Percentiles rank a stretch among this genome's conserved stretches.
Conservation (phyloP, 1,140 invertebrate genomes). For the Acyrthosiphon pisum region DNA sequence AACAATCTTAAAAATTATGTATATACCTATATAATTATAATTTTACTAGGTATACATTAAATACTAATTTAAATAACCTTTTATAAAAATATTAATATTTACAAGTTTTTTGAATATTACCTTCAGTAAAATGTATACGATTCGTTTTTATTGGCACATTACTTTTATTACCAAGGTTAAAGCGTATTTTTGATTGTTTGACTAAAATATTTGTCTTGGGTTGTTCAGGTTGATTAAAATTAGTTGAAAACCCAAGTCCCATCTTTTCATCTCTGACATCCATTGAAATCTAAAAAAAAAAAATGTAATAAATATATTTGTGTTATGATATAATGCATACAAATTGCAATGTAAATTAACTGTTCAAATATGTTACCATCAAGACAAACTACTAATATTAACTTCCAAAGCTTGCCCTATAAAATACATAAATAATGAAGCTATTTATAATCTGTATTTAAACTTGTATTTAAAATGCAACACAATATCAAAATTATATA, state of each 20-base stretch:
- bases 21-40: neutral
- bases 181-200: conserved; percentile 40
- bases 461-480: neutral
- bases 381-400: neutral
- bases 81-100: neutral
- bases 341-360: neutral
- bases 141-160: conserved; percentile 53
- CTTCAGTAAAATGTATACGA: conserved; percentile 47
- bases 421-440: neutral
- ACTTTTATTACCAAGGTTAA: conserved; percentile 48
- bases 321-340: neutral
- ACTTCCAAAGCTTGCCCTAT: neutral
- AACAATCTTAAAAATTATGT: too few species aligned
- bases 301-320: neutral
- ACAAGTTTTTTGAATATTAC: neutral
- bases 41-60: neutral
- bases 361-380: neutral
- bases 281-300: conserved; percentile 40
- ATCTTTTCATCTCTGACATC: conserved; percentile 45
- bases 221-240: neutral
- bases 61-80: neutral
- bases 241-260: conserved; percentile 33
- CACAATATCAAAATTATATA: neutral
- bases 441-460: neutral
- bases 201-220: neutral